These are phyloP conservation scores for Ianthella basta DNA, from an alignment of 37 sponge, comb jelly and placozoan genomes.

Conservation along the genomic window DNA sequence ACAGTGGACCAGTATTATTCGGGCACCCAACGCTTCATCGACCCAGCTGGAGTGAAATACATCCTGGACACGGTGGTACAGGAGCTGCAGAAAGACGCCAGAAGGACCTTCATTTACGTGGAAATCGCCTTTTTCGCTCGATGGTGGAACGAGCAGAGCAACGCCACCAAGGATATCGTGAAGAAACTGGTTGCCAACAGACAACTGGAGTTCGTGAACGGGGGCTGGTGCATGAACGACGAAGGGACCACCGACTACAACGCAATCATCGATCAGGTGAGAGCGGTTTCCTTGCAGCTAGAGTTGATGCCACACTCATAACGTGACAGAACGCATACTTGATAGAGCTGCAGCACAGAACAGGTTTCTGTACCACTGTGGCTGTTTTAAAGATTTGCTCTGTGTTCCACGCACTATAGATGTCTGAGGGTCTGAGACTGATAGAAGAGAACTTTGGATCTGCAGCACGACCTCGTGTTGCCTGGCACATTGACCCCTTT, in stretches of 20 bases:
- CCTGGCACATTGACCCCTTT: conserved; percentile 89
- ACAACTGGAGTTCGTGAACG: conserved; percentile 64
- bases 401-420: too few relatives aligned
- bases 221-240: conserved; percentile 78
- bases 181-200: conserved; percentile 49
- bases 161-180: conserved; percentile 49
- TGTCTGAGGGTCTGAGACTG: conserved; percentile 44
- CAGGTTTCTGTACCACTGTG: too few relatives aligned
- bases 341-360: too few relatives aligned
- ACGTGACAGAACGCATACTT: too few relatives aligned
- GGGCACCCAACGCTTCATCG: conserved; percentile 60
- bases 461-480: conserved; percentile 66
- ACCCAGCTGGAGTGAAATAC: conserved; percentile 79
- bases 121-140: conserved; percentile 86
- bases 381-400: too few relatives aligned
- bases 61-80: conserved; percentile 83
- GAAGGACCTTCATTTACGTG: conserved; percentile 81
- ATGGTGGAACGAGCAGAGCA: conserved; percentile 88
- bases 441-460: conserved; percentile 66
- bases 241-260: conserved; percentile 76
- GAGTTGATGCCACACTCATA: neutral
- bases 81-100: conserved; percentile 60
- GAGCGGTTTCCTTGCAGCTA: too few relatives aligned
- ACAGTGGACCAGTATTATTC: conserved; percentile 97
- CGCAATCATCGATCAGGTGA: conserved; percentile 68